phyloP scores from a whole-genome alignment of 2,888 invertebrate species.

The Xanthostigma xanthostigma region DNA sequence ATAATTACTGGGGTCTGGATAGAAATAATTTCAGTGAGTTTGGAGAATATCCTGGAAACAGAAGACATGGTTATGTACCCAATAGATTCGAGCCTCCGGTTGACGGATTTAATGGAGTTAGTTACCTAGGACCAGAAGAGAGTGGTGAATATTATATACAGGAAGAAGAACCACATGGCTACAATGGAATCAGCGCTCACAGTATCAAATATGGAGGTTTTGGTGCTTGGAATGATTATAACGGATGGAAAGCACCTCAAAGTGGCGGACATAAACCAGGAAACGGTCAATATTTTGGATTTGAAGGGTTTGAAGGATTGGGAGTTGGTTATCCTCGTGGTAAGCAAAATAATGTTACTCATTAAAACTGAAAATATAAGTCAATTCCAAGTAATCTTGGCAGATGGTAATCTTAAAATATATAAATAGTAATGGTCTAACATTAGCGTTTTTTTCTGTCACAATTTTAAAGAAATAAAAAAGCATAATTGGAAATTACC shows the following conservation, averaged over 20 bases:
- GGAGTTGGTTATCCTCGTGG: no score
- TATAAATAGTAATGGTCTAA: no score
- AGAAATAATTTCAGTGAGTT: conserved; percentile 19
- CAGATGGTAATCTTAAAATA: no score
- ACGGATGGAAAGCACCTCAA: background rate
- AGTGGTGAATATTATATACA: background rate
- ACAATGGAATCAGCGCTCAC: background rate
- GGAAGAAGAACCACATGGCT: background rate
- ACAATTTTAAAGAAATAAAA: no score
- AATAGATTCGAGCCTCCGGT: conserved; percentile 3
- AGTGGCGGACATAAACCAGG: no score
- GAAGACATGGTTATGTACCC: background rate
- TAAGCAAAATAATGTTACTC: no score
- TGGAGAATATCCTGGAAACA: conserved; percentile 1
- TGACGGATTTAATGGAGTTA: conserved; percentile 3
- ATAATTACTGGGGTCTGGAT: conserved; percentile 37
- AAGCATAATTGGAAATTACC: no score
- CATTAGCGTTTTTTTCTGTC: no score
- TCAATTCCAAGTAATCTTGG: no score
- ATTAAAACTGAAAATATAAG: no score
- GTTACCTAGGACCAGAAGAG: background rate
- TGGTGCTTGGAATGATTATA: conserved; percentile 5
- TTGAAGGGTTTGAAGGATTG: no score
- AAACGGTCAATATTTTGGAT: no score
- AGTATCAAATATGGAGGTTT: conserved; percentile 2